Conservation (phyloP, 2,797 vertebrate genomes). For the Hafferia zeledoni region DNA sequence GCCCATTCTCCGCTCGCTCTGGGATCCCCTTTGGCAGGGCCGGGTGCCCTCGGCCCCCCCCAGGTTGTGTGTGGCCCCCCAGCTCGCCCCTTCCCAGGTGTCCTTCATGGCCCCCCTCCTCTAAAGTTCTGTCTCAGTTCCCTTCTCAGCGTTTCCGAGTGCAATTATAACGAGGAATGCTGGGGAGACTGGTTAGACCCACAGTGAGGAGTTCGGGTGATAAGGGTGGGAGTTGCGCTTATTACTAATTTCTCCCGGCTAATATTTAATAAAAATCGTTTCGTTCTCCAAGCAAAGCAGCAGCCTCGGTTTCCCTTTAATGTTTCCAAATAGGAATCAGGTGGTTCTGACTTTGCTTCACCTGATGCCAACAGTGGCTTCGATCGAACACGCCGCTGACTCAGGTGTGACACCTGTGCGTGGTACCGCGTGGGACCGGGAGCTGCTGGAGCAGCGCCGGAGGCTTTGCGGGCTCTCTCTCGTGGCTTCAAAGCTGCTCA, state of each 20-base stretch:
- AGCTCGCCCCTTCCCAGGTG: not conserved
- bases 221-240: rapidly evolving
- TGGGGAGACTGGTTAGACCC: not conserved
- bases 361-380: rapidly evolving
- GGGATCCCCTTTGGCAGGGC: slow-evolving; percentile 63
- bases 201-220: rapidly evolving
- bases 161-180: rapidly evolving
- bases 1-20: slow-evolving; percentile 39
- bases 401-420: rapidly evolving
- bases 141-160: not conserved
- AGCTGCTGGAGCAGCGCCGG: not conserved
- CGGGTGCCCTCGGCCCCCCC: not conserved
- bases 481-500: rapidly evolving
- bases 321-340: rapidly evolving
- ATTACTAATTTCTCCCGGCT: not conserved
- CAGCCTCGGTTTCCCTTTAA: rapidly evolving
- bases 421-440: rapidly evolving
- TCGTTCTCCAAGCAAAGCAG: not conserved
- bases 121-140: rapidly evolving
- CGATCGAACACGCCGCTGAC: too few relatives aligned
- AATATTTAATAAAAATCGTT: not conserved
- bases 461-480: not conserved
- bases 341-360: not conserved
- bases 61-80: rapidly evolving
- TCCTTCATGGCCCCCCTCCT: rapidly evolving